Conservation (phyloP, 2,797 vertebrate species). For the Typhlichthys subterraneus region DNA sequence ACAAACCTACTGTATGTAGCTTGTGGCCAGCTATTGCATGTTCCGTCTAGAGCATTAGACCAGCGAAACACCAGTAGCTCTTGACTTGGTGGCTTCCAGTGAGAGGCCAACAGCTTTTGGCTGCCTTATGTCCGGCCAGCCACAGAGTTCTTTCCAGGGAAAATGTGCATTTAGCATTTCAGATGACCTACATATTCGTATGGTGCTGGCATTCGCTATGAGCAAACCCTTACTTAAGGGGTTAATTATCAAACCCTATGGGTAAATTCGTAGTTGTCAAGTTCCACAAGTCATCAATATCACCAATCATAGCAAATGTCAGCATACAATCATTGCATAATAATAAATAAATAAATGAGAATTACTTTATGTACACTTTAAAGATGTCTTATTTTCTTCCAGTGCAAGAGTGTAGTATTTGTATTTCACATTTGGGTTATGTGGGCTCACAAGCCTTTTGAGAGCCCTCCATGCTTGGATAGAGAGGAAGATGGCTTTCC, state of each 20-base stretch:
- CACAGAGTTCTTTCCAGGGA: slow-evolving; percentile 45
- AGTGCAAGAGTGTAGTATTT: slow-evolving; percentile 9
- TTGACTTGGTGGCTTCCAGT: slow-evolving; percentile 52
- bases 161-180: slow-evolving; percentile 47
- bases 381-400: background rate
- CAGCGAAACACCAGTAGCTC: slow-evolving; percentile 36
- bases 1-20: too few relatives aligned
- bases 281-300: background rate
- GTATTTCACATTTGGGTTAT: background rate
- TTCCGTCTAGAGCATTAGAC: slow-evolving; percentile 51
- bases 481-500: slow-evolving; percentile 52
- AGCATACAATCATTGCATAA: background rate
- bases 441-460: background rate
- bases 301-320: slow-evolving; percentile 5
- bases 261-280: slow-evolving; percentile 2
- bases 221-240: slow-evolving; percentile 9
- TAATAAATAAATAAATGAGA: background rate
- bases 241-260: slow-evolving; percentile 4
- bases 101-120: slow-evolving; percentile 38
- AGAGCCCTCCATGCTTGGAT: slow-evolving; percentile 21
- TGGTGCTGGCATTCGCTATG: background rate
- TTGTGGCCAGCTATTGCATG: slow-evolving; percentile 17
- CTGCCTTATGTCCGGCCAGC: slow-evolving; percentile 11
- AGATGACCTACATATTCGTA: slow-evolving; percentile 38
- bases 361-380: slow-evolving; percentile 16